Conservation (phyloP, 2,888 invertebrate genomes). For the Protophormia terraenovae region DNA sequence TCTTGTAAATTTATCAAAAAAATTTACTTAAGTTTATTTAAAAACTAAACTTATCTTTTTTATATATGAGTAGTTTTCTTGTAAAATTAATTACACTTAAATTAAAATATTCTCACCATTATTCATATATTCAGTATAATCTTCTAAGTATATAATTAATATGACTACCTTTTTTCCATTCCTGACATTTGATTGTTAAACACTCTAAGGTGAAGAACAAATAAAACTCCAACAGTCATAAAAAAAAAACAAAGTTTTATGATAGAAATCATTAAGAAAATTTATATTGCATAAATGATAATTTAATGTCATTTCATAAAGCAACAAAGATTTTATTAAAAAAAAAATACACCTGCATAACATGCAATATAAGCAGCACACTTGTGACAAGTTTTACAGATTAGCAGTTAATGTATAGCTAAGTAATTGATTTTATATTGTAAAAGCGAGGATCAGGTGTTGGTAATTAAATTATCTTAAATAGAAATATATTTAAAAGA, state of each 20-base stretch:
- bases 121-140: no score
- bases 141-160: slow-evolving; percentile 1
- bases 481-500: no score
- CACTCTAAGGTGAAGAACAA: not conserved
- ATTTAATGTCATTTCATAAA: slow-evolving; percentile 15
- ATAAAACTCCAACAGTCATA: not conserved
- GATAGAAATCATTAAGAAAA: slow-evolving; percentile 18
- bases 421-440: not conserved
- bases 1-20: no score
- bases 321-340: not conserved
- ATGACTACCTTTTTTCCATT: not conserved
- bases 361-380: not conserved
- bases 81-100: not conserved
- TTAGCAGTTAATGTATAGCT: no score
- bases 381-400: not conserved
- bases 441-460: not conserved
- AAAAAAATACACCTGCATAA: not conserved
- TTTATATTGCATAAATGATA: slow-evolving; percentile 32
- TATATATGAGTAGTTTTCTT: not conserved
- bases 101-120: not conserved
- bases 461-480: not conserved
- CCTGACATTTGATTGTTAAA: not conserved
- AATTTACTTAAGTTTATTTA: no score
- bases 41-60: not conserved
- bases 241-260: not conserved